Conservation (phyloP, 2,797 vertebrate species). For the Premnoplex brunnescens region DNA sequence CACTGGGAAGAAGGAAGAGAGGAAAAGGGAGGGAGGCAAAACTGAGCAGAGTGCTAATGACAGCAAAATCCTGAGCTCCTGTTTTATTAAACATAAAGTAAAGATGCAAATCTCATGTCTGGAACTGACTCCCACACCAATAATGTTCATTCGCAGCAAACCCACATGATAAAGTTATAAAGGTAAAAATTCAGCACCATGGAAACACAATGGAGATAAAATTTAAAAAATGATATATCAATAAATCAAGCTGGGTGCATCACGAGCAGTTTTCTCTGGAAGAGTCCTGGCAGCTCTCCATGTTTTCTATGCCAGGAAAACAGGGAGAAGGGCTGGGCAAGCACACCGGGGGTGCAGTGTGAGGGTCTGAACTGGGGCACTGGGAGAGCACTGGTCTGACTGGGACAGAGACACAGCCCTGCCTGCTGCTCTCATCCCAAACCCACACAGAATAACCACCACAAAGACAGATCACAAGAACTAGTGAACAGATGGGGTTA, state of each 20-base stretch:
- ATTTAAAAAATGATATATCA: neutral
- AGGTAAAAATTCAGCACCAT: conserved; percentile 52
- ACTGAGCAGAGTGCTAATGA: neutral
- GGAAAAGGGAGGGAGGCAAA: neutral
- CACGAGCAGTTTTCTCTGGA: neutral
- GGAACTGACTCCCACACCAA: conserved; percentile 35
- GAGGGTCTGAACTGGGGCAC: neutral
- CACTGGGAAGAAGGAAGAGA: neutral
- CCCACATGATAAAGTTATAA: neutral
- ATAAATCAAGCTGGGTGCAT: conserved; percentile 9
- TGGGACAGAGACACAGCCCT: neutral
- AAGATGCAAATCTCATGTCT: neutral
- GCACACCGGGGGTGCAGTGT: rapidly evolving
- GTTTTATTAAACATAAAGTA: conserved; percentile 28
- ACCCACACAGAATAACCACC: neutral
- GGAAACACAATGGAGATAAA: conserved; percentile 43
- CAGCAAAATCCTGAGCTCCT: conserved; percentile 23
- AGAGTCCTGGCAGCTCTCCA: neutral
- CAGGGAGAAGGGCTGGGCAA: neutral
- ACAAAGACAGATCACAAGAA: neutral
- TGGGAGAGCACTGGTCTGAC: neutral
- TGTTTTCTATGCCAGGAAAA: neutral
- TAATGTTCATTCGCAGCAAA: neutral
- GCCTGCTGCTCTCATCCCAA: neutral
- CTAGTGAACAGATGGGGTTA: neutral